Percentiles rank a stretch among this genome's conserved stretches.
These are phyloP conservation scores for Wasmannia auropunctata DNA, from an alignment of 1,140 invertebrate species.

Conservation along the genomic window DNA sequence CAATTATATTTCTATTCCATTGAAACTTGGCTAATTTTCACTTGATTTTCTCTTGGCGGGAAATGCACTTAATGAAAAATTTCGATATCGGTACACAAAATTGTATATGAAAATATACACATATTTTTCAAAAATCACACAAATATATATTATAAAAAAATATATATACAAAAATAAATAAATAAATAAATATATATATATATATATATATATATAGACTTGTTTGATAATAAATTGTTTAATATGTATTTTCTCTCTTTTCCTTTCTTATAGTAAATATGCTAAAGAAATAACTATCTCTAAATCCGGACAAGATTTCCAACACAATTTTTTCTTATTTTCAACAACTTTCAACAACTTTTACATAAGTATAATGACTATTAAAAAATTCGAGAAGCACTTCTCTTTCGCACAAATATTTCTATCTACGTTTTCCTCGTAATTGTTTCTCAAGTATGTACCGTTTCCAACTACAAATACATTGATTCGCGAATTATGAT, in stretches of 20 bases:
- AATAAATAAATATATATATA: too few relatives aligned
- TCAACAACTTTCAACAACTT: neutral
- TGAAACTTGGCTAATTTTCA: neutral
- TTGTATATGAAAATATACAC: too few relatives aligned
- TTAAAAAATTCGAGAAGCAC: neutral
- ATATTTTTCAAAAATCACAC: too few relatives aligned
- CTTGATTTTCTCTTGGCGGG: neutral
- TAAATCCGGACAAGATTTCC: neutral
- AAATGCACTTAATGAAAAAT: neutral
- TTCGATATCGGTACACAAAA: neutral
- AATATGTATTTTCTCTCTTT: neutral
- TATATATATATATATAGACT: too few relatives aligned
- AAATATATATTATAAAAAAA: too few relatives aligned
- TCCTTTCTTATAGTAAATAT: neutral
- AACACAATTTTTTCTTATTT: neutral
- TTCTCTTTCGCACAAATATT: neutral
- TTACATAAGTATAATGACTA: neutral
- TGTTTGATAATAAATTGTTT: too few relatives aligned
- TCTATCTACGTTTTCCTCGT: neutral
- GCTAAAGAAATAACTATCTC: neutral
- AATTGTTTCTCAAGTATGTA: neutral
- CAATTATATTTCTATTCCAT: neutral
- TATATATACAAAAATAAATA: too few relatives aligned
- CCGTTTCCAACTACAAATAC: neutral
- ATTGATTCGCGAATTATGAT: neutral